Conservation (phyloP, 2,113 vertebrate species). For the Podarcis raffonei region DNA sequence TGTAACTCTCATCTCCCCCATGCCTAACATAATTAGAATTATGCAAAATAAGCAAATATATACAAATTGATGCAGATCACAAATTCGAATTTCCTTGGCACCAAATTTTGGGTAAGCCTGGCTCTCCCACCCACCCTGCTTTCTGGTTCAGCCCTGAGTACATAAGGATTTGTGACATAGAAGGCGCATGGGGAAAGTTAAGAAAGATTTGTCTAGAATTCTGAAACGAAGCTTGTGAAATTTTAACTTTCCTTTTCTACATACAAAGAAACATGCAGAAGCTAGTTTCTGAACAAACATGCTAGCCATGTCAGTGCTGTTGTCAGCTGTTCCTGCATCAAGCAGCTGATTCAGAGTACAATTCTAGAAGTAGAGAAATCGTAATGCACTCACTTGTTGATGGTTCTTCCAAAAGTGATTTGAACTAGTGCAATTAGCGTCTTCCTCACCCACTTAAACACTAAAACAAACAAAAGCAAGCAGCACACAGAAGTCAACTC, state of each 20-base stretch:
- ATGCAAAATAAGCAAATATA: background rate
- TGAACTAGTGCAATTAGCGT: conserved; percentile 99
- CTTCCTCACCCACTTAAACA: conserved; percentile 99
- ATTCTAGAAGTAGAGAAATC: conserved; percentile 12
- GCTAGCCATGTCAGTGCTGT: background rate
- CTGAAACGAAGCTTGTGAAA: background rate
- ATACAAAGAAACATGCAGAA: background rate
- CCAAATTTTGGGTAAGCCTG: background rate
- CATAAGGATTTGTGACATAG: background rate
- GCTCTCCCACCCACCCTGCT: background rate
- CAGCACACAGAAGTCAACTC: conserved; percentile 34
- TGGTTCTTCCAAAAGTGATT: conserved; percentile 98
- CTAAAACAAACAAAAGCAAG: conserved; percentile 74
- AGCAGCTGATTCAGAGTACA: background rate
- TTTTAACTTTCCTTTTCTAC: background rate
- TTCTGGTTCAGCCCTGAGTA: background rate
- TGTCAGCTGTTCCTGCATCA: conserved; percentile 2
- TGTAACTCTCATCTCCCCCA: background rate
- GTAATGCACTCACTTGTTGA: conserved; percentile 93
- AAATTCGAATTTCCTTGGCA: background rate
- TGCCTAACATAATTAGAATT: background rate
- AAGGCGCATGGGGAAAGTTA: background rate
- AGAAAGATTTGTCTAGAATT: background rate
- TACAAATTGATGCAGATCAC: background rate
- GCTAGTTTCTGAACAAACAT: background rate